A percentile compares a stretch with the other conserved stretches of the same genome.
These are phyloP conservation scores for Artemisiospiza belli DNA, from an alignment of 2,113 vertebrate genomes.

Conservation along the genomic window DNA sequence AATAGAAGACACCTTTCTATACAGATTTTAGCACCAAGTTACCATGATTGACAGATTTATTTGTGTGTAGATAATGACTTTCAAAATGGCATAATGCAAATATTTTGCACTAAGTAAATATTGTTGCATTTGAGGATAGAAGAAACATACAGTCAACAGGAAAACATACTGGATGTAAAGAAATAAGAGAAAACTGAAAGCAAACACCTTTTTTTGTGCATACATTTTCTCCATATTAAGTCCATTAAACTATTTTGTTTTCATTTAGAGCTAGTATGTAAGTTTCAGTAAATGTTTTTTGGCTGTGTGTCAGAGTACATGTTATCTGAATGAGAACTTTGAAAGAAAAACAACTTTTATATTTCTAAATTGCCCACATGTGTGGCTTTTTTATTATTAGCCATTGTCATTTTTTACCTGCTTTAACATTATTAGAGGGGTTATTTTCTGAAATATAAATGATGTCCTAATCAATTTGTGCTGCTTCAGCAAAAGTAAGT, in stretches of 20 bases:
- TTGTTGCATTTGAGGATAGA: neutral
- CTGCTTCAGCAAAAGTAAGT: neutral
- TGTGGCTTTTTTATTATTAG: neutral
- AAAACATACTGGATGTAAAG: neutral
- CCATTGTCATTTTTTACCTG: neutral
- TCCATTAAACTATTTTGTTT: neutral
- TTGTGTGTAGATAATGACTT: neutral
- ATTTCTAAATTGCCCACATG: neutral
- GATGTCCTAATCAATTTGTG: neutral
- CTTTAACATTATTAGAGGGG: neutral
- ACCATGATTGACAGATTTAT: neutral
- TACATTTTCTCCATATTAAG: neutral
- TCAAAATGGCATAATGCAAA: neutral
- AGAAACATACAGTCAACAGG: neutral
- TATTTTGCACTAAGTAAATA: neutral
- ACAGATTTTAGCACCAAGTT: neutral
- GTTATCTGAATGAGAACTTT: neutral
- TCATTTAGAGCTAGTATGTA: neutral
- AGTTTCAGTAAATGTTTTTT: neutral
- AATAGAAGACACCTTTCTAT: neutral
- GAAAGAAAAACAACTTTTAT: neutral
- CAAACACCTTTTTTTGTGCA: neutral
- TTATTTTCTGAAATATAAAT: slow-evolving; percentile 33
- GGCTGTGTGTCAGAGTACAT: neutral
- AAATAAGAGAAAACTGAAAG: neutral